Percentiles rank a stretch among this genome's conserved stretches.
phyloP scores from a whole-genome alignment of 2,888 invertebrate species.

The Drosophila tanythrix region DNA sequence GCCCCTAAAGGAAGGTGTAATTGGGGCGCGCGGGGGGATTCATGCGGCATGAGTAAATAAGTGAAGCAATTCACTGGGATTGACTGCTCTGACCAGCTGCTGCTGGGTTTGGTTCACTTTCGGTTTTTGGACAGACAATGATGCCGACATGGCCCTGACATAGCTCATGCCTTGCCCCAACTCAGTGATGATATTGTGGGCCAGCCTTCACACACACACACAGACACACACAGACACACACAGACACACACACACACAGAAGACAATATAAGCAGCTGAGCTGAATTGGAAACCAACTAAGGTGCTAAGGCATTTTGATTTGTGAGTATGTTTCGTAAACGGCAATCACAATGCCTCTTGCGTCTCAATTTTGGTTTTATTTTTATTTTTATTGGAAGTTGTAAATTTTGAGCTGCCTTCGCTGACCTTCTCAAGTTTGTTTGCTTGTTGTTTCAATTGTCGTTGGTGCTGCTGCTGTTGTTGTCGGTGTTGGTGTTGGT shows the following conservation, averaged over 20 bases:
- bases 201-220: slow-evolving; percentile 55
- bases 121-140: slow-evolving; percentile 30
- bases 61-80: slow-evolving; percentile 33
- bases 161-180: slow-evolving; percentile 13
- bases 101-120: slow-evolving; percentile 35
- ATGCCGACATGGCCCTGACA: slow-evolving; percentile 44
- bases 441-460: slow-evolving; percentile 41
- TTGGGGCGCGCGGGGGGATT: not conserved
- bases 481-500: slow-evolving; percentile 39
- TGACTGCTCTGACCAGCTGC: slow-evolving; percentile 19
- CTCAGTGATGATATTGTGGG: slow-evolving; percentile 16
- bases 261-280: slow-evolving; percentile 10
- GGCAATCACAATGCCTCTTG: slow-evolving; percentile 30
- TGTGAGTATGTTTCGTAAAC: slow-evolving; percentile 25
- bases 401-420: slow-evolving; percentile 64
- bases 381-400: slow-evolving; percentile 65
- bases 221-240: slow-evolving; percentile 6
- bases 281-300: slow-evolving; percentile 16
- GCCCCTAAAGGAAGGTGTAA: slow-evolving; percentile 4
- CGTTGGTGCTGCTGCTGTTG: slow-evolving; percentile 37
- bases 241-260: not conserved
- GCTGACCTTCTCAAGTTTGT: slow-evolving; percentile 76
- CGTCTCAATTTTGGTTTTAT: slow-evolving; percentile 44
- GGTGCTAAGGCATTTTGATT: slow-evolving; percentile 10
- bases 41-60: slow-evolving; percentile 32